Conservation (phyloP, 2,113 vertebrate species). For the Meles meles region DNA sequence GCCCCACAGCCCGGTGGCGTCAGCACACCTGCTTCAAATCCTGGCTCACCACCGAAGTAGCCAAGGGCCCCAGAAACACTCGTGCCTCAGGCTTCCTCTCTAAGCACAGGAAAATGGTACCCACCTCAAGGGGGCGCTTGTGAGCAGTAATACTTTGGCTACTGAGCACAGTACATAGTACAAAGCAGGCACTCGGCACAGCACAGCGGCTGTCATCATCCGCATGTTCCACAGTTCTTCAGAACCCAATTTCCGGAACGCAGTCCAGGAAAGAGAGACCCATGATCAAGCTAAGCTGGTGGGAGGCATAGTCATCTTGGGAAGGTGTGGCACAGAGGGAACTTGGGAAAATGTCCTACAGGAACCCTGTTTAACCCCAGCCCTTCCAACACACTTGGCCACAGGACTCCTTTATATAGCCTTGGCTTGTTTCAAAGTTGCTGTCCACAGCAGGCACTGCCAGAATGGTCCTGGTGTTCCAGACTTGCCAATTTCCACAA, state of each 20-base stretch:
- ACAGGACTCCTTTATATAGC: no score
- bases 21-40: background rate
- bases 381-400: background rate
- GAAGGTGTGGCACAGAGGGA: background rate
- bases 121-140: background rate
- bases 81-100: background rate
- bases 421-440: background rate
- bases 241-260: background rate
- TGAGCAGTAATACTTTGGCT: fast-evolving
- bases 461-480: background rate
- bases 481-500: background rate
- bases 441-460: background rate
- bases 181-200: background rate
- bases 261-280: background rate
- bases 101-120: background rate
- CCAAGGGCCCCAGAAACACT: background rate
- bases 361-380: background rate
- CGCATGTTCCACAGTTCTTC: background rate
- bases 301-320: background rate
- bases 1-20: background rate
- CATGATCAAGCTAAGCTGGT: background rate
- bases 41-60: background rate
- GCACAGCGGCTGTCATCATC: fast-evolving
- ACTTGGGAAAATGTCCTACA: background rate
- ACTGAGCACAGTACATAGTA: background rate